These are phyloP conservation scores for Pyrrhopygopsis socrates DNA, from an alignment of 2,888 invertebrate genomes.

Conservation along the genomic window DNA sequence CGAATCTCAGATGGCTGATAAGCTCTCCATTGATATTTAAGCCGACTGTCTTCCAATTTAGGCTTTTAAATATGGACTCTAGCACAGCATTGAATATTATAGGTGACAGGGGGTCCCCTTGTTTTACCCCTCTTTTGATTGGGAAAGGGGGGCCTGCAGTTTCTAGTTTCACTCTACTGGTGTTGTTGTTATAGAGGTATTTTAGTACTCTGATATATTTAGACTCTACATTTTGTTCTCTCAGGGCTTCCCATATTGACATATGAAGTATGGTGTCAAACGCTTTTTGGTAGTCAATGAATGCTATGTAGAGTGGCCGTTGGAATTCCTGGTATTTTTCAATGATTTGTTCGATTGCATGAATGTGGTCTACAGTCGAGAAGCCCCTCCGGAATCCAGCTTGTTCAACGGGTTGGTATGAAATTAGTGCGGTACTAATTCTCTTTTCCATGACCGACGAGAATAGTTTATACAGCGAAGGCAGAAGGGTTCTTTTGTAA, in stretches of 20 bases:
- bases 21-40: neutral
- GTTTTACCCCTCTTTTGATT: too few relatives aligned
- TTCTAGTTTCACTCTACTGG: too few relatives aligned
- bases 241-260: neutral
- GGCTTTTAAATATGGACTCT: neutral
- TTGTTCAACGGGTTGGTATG: neutral
- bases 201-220: too few relatives aligned
- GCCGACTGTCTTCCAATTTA: slow-evolving; percentile 22
- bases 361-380: neutral
- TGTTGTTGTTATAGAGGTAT: too few relatives aligned
- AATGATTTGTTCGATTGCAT: too few relatives aligned
- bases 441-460: neutral
- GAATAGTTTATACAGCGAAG: neutral
- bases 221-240: too few relatives aligned
- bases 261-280: neutral
- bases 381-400: neutral
- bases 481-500: neutral
- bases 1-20: neutral
- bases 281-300: neutral
- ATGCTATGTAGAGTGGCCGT: neutral
- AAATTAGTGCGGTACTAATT: neutral
- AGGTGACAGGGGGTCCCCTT: neutral
- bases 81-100: slow-evolving; percentile 20
- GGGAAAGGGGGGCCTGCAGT: too few relatives aligned
- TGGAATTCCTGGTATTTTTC: neutral